phyloP scores from a whole-genome alignment of 2,113 vertebrate genomes.

The Coturnix japonica region DNA sequence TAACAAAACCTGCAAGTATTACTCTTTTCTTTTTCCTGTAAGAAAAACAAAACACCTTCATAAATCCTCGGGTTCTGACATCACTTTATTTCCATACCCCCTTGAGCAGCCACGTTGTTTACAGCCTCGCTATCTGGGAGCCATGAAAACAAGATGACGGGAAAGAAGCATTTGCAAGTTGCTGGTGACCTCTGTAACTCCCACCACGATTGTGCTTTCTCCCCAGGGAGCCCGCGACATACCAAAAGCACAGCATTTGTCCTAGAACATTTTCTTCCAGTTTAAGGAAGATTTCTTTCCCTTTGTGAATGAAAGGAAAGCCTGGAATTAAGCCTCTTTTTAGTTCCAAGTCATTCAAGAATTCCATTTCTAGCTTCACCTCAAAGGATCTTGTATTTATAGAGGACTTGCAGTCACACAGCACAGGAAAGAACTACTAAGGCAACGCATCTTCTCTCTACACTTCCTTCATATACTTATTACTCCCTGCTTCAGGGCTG shows the following conservation, averaged over 20 bases:
- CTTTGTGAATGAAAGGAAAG: background rate
- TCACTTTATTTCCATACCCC: background rate
- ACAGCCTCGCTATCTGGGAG: background rate
- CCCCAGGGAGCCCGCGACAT: constrained; percentile 42
- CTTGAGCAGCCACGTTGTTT: background rate
- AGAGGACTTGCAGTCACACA: background rate
- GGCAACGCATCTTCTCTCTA: background rate
- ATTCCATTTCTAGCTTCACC: constrained; percentile 4
- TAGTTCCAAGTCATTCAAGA: background rate
- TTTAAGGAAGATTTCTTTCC: background rate
- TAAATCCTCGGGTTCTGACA: background rate
- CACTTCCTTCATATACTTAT: background rate
- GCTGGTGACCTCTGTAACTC: constrained; percentile 34
- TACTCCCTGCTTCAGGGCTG: background rate
- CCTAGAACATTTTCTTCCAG: constrained; percentile 63
- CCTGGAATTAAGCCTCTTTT: background rate
- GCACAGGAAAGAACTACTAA: background rate
- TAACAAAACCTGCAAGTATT: background rate
- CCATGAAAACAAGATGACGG: constrained; percentile 34
- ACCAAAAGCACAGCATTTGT: constrained; percentile 14
- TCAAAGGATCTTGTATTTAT: constrained; percentile 17
- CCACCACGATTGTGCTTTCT: background rate
- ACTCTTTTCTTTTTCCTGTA: background rate
- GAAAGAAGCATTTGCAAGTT: constrained; percentile 13
- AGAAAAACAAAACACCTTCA: background rate